Evolutionary conservation across 2,888 invertebrate species (phyloP), one percentile per base, ranked within the genome.

Genomic region (Troides oblongomaculatus): DNA sequence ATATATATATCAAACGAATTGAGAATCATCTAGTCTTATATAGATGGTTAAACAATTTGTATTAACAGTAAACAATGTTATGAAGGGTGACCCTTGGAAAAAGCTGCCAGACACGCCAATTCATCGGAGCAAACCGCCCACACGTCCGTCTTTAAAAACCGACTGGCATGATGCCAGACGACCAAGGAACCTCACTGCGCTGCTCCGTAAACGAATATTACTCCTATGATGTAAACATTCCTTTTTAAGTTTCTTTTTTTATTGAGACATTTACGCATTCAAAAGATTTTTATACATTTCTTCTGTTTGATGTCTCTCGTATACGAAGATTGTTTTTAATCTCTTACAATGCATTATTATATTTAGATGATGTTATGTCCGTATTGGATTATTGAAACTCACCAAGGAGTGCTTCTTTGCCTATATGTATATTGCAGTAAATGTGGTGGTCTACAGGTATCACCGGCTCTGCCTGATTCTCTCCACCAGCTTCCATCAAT

Each of bases 401-500:
- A 91, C 92, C 90, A 68, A 90, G 81, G 74, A 91, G 81, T 69
- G 85, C 77, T 74, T 90, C 87, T 79, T 92, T 92, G 72, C 85
- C 85, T 71, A 89, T 83, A 76, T 91, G 89, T 73, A 92, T 89
- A 75, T 92, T 92, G 83, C 90, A 91, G 80, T 92, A 92, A 77
- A 92, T 83, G 80, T 92, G 92, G 74, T 89, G 91, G 72, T 89
- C 90, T 74, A 88, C 84, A 75, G 86, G 81, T 74, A 78, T 84
- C 75, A 81, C 85, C 43, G 88, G 88, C 82, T 87, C 89, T 17
- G 82, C 79, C 72, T 86, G 81, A 56, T 85, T 71, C 71, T 88
- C 89, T n/a, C 82, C 83, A 30, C 91, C 92, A 17, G 89, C 84
- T 76, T 92, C 92, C 95, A 95, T 95, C 74, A 95, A 86, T 81